These are phyloP conservation scores for Trichoplusia ni DNA, from an alignment of 1,140 invertebrate species.

Conservation along the genomic window DNA sequence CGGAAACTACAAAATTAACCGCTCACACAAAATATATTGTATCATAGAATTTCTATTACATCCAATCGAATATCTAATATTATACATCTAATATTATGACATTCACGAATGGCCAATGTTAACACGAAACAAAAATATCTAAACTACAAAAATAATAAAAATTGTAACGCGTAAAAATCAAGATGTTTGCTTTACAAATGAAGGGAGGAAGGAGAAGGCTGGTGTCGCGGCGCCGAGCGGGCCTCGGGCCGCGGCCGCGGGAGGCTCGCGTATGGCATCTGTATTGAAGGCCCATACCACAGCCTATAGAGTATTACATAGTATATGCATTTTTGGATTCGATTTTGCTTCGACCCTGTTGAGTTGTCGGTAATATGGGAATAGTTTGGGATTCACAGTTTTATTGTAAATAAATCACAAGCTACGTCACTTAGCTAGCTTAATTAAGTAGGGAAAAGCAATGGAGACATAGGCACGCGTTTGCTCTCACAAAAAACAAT, in stretches of 20 bases:
- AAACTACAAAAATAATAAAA: slow-evolving; percentile 61
- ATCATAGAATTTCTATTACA: slow-evolving; percentile 46
- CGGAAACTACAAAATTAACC: slow-evolving; percentile 30
- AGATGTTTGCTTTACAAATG: slow-evolving; percentile 52
- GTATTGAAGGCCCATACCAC: slow-evolving; percentile 22
- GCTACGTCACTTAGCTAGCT: too few species aligned
- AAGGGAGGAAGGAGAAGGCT: slow-evolving; percentile 2
- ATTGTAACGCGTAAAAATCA: slow-evolving; percentile 49
- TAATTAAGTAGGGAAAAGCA: too few species aligned
- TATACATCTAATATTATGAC: slow-evolving; percentile 77
- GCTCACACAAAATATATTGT: slow-evolving; percentile 16
- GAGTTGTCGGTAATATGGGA: slow-evolving; percentile 1
- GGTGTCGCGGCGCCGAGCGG: too few species aligned
- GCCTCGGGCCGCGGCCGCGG: too few species aligned
- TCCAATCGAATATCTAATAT: slow-evolving; percentile 68
- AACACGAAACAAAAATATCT: slow-evolving; percentile 58
- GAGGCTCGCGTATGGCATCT: not conserved
- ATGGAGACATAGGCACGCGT: not conserved
- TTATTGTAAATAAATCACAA: too few species aligned
- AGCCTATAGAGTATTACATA: slow-evolving; percentile 50
- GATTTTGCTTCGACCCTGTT: slow-evolving; percentile 9
- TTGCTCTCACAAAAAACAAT: not conserved
- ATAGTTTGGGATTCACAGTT: not conserved
- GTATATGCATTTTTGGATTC: slow-evolving; percentile 26
- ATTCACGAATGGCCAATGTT: slow-evolving; percentile 67